These are phyloP conservation scores for Diplazon laetatorius DNA, from an alignment of 2,888 invertebrate genomes.

Conservation along the genomic window DNA sequence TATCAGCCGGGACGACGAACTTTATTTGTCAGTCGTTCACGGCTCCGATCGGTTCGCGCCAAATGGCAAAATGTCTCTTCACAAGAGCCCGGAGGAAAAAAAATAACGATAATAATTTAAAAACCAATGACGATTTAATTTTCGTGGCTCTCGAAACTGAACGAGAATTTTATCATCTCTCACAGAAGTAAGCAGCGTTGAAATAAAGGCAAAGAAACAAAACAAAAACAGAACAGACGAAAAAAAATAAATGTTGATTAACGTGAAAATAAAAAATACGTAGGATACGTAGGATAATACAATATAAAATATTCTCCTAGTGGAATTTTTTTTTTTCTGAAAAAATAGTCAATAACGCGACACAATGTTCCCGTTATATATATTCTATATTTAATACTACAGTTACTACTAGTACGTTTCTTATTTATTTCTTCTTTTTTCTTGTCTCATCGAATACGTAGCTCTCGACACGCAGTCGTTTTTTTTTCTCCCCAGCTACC, in stretches of 20 bases:
- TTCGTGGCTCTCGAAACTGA: slow-evolving; percentile 56
- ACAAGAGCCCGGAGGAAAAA: background rate
- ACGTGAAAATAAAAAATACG: slow-evolving; percentile 47
- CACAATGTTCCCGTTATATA: slow-evolving; percentile 63
- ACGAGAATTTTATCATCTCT: slow-evolving; percentile 41
- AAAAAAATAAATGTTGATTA: slow-evolving; percentile 7
- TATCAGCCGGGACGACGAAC: slow-evolving; percentile 28
- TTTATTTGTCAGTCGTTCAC: background rate
- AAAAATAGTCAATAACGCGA: slow-evolving; percentile 68
- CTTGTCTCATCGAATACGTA: slow-evolving; percentile 23
- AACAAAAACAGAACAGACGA: background rate
- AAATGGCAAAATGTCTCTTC: background rate
- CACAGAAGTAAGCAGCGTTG: slow-evolving; percentile 45
- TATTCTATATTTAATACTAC: slow-evolving; percentile 63
- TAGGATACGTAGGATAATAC: too few relatives aligned
- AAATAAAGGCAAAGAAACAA: slow-evolving; percentile 25
- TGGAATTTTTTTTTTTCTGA: slow-evolving; percentile 65
- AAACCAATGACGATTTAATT: background rate
- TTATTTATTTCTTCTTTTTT: slow-evolving; percentile 47
- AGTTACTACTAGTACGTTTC: slow-evolving; percentile 64
- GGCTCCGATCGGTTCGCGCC: background rate
- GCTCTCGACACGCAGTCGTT: slow-evolving; percentile 24
- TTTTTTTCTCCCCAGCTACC: slow-evolving; percentile 13
- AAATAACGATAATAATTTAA: background rate
- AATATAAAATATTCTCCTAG: slow-evolving; percentile 66